A percentile compares a stretch with the other conserved stretches of the same genome.
phyloP scores from a whole-genome alignment of 1,140 invertebrate genomes.

The Schmidtea mediterranea region DNA sequence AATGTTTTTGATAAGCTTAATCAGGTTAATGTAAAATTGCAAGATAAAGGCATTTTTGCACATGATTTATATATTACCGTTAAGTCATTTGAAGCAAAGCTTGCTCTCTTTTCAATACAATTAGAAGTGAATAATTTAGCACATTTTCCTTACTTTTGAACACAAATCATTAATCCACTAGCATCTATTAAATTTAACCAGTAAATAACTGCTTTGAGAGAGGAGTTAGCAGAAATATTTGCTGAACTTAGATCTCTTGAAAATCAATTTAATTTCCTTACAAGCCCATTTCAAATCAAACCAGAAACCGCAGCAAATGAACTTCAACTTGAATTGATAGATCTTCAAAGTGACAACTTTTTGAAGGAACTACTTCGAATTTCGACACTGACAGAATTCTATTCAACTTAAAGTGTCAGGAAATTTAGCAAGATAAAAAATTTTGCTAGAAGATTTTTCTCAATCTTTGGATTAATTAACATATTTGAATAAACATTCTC shows the following conservation, averaged over 20 bases:
- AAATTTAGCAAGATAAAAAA: constrained; percentile 2
- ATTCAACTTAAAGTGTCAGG: neutral
- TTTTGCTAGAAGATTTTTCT: neutral
- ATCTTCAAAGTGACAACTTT: constrained; percentile 2
- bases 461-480: constrained; percentile 3
- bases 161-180: too few species aligned
- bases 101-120: too few species aligned
- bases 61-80: too few species aligned
- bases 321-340: constrained; percentile 5
- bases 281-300: neutral
- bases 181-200: too few species aligned
- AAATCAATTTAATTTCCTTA: neutral
- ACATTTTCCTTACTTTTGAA: too few species aligned
- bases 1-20: too few species aligned
- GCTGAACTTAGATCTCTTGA: neutral
- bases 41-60: too few species aligned
- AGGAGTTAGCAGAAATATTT: neutral
- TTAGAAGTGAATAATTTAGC: too few species aligned
- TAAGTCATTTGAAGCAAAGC: too few species aligned
- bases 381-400: neutral
- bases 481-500: constrained; percentile 1
- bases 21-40: too few species aligned
- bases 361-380: constrained; percentile 1
- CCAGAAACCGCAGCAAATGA: neutral
- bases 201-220: too few species aligned